Conservation (phyloP, 2,113 vertebrate genomes). For the Planiliza haematocheilus region DNA sequence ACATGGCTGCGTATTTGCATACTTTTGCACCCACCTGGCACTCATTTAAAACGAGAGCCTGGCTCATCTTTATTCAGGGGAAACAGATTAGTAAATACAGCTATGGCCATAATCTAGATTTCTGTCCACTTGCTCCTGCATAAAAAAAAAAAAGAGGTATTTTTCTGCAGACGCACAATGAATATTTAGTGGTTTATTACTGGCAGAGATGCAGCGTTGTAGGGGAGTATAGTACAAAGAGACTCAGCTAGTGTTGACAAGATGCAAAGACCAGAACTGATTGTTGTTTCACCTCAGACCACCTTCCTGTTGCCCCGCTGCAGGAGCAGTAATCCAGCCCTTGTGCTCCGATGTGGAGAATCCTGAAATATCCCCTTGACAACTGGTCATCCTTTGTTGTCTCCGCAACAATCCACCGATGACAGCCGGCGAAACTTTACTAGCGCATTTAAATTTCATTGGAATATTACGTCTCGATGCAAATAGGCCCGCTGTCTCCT, state of each 20-base stretch:
- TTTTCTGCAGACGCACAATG: background rate
- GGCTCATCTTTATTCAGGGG: conserved; percentile 33
- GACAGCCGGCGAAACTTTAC: conserved; percentile 39
- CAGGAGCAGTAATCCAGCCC: conserved; percentile 47
- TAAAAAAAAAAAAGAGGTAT: background rate
- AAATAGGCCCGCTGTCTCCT: conserved; percentile 54
- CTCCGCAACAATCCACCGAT: conserved; percentile 33
- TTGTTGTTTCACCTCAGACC: conserved; percentile 27
- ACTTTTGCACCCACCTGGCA: conserved; percentile 42
- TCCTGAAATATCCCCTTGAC: conserved; percentile 31
- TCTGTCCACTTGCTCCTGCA: background rate
- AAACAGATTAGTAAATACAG: conserved; percentile 16
- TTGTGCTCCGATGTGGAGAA: conserved; percentile 10
- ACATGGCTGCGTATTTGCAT: conserved; percentile 20
- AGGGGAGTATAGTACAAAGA: background rate
- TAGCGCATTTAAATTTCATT: conserved; percentile 54
- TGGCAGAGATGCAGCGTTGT: background rate
- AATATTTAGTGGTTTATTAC: conserved; percentile 22
- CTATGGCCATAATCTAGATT: background rate
- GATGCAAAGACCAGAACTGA: conserved; percentile 33
- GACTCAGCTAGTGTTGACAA: conserved; percentile 5
- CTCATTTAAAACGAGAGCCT: conserved; percentile 18
- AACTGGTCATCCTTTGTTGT: conserved; percentile 23
- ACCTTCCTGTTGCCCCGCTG: conserved; percentile 4
- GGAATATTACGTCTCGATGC: conserved; percentile 53